These are phyloP conservation scores for Capitulum mitella DNA, from an alignment of 2,888 invertebrate species.

Conservation along the genomic window DNA sequence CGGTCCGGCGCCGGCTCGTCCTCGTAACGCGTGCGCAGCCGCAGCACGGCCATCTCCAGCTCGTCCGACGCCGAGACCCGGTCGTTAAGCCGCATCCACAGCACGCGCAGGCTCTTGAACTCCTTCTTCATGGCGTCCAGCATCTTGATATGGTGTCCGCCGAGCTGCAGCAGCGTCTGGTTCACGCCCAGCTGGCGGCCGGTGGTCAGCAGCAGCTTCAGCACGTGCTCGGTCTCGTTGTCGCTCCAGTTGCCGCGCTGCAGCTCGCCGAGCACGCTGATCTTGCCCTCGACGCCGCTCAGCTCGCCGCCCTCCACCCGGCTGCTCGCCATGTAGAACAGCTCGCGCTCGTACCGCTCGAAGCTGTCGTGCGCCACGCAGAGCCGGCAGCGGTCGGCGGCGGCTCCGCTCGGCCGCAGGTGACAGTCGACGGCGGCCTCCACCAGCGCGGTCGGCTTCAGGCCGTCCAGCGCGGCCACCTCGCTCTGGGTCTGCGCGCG, in stretches of 20 bases:
- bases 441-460: constrained; percentile 44
- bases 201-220: constrained; percentile 50
- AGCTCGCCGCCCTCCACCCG: constrained; percentile 35
- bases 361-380: constrained; percentile 45
- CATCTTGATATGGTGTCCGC: constrained; percentile 50
- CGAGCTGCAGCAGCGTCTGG: constrained; percentile 32
- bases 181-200: constrained; percentile 38
- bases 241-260: constrained; percentile 58
- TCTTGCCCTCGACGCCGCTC: constrained; percentile 40
- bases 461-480: constrained; percentile 41
- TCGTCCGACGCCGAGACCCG: constrained; percentile 59
- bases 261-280: constrained; percentile 39
- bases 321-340: constrained; percentile 50
- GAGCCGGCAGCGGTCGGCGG: constrained; percentile 40
- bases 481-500: constrained; percentile 41
- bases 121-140: constrained; percentile 58
- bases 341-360: constrained; percentile 45
- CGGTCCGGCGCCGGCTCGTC: constrained; percentile 43
- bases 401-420: constrained; percentile 42
- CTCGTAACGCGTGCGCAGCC: constrained; percentile 48
- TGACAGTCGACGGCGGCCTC: constrained; percentile 53
- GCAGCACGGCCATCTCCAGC: constrained; percentile 60
- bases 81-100: constrained; percentile 47
- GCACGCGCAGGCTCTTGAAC: constrained; percentile 48
- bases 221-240: constrained; percentile 53